These are phyloP conservation scores for Megamerina dolium DNA, from an alignment of 2,888 invertebrate genomes.

Conservation along the genomic window DNA sequence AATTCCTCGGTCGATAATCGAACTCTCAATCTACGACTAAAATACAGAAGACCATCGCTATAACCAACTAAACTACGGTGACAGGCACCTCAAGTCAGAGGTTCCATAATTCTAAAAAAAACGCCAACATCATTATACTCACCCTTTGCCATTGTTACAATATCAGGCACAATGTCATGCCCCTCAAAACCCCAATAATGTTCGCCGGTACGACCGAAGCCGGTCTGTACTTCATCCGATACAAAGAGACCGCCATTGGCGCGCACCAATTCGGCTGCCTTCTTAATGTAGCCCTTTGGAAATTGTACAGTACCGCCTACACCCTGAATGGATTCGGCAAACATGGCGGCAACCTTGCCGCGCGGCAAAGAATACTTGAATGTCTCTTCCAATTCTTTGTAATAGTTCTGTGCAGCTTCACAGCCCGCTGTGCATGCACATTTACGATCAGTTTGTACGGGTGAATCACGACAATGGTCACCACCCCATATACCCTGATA, in stretches of 20 bases:
- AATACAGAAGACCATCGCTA: no score
- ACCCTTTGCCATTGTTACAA: constrained; percentile 93
- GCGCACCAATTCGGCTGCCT: constrained; percentile 71
- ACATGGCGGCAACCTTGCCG: constrained; percentile 77
- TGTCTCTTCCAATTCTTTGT: constrained; percentile 65
- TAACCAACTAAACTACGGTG: background rate
- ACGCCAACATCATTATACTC: background rate
- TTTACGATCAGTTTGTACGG: constrained; percentile 62
- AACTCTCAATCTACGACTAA: no score
- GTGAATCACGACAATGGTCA: constrained; percentile 77
- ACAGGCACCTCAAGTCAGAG: no score
- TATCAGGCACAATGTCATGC: constrained; percentile 83
- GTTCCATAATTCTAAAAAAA: no score
- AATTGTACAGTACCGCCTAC: constrained; percentile 91
- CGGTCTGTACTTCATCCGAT: constrained; percentile 95
- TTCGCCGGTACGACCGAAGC: constrained; percentile 91
- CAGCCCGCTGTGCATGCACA: constrained; percentile 66
- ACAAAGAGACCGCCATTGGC: constrained; percentile 82
- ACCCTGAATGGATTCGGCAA: constrained; percentile 95
- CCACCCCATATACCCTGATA: constrained; percentile 91
- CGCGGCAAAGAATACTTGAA: constrained; percentile 73
- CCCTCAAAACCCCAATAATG: constrained; percentile 95
- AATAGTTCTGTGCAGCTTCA: constrained; percentile 70
- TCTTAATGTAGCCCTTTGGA: constrained; percentile 78
- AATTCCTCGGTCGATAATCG: no score